These are phyloP conservation scores for Syrista parreyssii DNA, from an alignment of 2,888 invertebrate species.

Conservation along the genomic window DNA sequence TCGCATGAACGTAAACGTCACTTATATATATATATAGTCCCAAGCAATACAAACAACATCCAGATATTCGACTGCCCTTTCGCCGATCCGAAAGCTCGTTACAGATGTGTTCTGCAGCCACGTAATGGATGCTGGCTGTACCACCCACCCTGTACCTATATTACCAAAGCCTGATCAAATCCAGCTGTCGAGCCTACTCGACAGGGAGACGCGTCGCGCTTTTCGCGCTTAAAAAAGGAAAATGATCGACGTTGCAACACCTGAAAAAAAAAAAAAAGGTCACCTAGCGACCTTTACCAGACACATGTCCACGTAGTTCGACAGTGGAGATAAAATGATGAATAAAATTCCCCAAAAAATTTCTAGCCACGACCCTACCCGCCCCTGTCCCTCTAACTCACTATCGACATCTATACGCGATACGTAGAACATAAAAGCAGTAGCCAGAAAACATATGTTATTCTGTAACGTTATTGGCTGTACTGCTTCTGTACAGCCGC, in stretches of 20 bases:
- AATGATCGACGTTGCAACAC: neutral
- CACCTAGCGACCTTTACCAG: neutral
- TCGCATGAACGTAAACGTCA: neutral
- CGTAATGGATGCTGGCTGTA: neutral
- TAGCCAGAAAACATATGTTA: neutral
- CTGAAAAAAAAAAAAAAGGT: neutral
- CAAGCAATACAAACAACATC: neutral
- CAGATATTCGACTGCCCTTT: neutral
- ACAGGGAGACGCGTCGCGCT: neutral
- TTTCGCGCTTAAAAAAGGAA: neutral
- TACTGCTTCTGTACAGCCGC: neutral
- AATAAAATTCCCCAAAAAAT: neutral
- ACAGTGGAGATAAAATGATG: neutral
- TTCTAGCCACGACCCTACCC: neutral
- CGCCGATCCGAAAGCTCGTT: neutral
- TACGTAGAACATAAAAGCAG: neutral
- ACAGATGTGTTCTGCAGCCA: neutral
- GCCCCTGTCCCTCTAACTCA: neutral
- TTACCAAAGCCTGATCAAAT: neutral
- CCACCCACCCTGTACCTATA: neutral
- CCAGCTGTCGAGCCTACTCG: neutral
- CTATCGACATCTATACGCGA: neutral
- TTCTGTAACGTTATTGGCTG: neutral
- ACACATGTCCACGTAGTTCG: neutral
- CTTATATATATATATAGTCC: neutral